Evolutionary conservation across 2,888 invertebrate genomes (phyloP).

Genomic region (Onthophagus sagittarius): DNA sequence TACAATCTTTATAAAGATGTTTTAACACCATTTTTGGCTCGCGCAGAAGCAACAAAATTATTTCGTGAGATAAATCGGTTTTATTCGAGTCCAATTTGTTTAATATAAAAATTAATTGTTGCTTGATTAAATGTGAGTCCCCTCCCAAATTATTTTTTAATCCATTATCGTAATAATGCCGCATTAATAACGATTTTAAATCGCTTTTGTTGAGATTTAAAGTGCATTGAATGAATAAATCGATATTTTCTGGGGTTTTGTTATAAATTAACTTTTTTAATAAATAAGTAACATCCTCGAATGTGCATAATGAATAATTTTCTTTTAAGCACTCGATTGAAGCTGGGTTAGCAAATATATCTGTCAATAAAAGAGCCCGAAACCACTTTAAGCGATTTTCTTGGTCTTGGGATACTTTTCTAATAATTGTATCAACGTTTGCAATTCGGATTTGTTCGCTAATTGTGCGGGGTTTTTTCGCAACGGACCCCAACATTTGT

Average conservation of each 20-base stretch:
- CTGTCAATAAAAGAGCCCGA: constrained; percentile 37
- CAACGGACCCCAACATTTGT: constrained; percentile 37
- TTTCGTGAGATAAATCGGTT: constrained; percentile 30
- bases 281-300: constrained; percentile 36
- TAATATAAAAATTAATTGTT: constrained; percentile 33
- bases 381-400: constrained; percentile 42
- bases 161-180: constrained; percentile 37
- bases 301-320: constrained; percentile 37
- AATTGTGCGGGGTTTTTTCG: constrained; percentile 42
- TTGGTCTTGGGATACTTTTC: constrained; percentile 37
- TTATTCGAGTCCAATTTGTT: constrained; percentile 34
- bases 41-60: constrained; percentile 39
- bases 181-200: constrained; percentile 31
- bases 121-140: constrained; percentile 26
- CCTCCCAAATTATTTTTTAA: constrained; percentile 30
- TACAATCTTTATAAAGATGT: constrained; percentile 36
- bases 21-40: constrained; percentile 36
- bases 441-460: constrained; percentile 39
- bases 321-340: constrained; percentile 36
- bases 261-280: constrained; percentile 30
- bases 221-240: constrained; percentile 39
- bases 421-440: constrained; percentile 35
- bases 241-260: constrained; percentile 29
- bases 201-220: constrained; percentile 31
- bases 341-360: constrained; percentile 36